A percentile compares a stretch with the other conserved stretches of the same genome.
These are phyloP conservation scores for Microtus obscurus DNA, from an alignment of 2,797 vertebrate species.

Conservation along the genomic window DNA sequence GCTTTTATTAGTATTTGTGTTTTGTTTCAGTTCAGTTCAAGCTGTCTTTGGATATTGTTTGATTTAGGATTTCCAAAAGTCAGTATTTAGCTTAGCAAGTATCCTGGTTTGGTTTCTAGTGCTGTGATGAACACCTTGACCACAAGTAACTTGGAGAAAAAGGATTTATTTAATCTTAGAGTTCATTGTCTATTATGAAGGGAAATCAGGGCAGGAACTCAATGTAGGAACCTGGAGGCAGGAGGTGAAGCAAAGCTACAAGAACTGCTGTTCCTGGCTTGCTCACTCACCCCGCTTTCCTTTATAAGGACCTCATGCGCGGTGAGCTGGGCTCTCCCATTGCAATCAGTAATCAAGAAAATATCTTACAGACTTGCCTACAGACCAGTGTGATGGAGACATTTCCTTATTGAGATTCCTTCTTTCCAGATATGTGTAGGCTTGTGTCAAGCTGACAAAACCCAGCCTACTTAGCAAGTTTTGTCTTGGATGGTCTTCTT, in stretches of 20 bases:
- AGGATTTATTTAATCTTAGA: neutral
- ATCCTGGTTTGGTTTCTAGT: neutral
- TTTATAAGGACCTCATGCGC: no score
- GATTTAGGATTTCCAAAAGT: neutral
- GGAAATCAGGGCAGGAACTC: neutral
- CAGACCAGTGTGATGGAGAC: neutral
- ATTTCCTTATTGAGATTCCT: neutral
- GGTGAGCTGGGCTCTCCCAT: neutral
- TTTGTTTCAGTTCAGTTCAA: neutral
- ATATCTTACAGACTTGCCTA: neutral
- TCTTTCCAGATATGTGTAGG: neutral
- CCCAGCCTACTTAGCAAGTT: neutral
- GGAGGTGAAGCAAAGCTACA: no score
- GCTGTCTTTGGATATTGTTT: slow-evolving; percentile 6
- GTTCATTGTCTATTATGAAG: neutral
- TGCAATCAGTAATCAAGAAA: neutral
- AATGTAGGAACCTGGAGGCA: neutral
- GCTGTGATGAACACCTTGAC: neutral
- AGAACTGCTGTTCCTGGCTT: neutral
- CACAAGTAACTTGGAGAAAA: neutral
- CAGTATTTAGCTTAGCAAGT: neutral
- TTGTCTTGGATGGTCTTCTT: neutral
- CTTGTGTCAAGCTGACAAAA: neutral
- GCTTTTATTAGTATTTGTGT: neutral
- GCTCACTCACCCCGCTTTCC: neutral